phyloP scores from a whole-genome alignment of 2,888 invertebrate species.

The Fissipunctia ypsillon region DNA sequence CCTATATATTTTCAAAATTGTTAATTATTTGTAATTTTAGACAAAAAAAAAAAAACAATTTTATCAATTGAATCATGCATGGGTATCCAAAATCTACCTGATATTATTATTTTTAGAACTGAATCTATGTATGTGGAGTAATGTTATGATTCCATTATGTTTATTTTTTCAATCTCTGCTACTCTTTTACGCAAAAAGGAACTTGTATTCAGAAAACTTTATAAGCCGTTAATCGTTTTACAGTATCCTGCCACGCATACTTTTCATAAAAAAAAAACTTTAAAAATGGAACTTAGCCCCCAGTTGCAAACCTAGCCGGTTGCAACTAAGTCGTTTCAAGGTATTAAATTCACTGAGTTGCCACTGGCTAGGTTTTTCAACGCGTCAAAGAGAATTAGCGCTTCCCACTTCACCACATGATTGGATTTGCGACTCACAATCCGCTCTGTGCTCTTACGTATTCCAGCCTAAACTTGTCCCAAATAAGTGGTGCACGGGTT shows the following conservation, averaged over 20 bases:
- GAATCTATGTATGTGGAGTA: too few species aligned
- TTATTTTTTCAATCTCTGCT: too few species aligned
- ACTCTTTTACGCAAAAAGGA: neutral
- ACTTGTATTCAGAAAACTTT: neutral
- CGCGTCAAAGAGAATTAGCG: slow-evolving; percentile 45
- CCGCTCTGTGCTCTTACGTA: slow-evolving; percentile 31
- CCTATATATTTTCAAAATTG: neutral
- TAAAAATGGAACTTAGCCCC: neutral
- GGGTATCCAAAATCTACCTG: too few species aligned
- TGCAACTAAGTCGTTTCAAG: too few species aligned
- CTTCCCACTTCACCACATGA: slow-evolving; percentile 40
- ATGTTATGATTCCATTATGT: too few species aligned
- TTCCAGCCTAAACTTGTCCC: slow-evolving; percentile 20
- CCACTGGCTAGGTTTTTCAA: slow-evolving; percentile 27
- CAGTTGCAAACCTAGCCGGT: neutral
- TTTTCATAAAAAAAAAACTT: neutral
- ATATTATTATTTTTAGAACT: too few species aligned
- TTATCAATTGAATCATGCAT: neutral
- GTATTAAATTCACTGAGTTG: slow-evolving; percentile 20
- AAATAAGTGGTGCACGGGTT: slow-evolving; percentile 48
- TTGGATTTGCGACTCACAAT: slow-evolving; percentile 50
- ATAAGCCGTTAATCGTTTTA: too few species aligned
- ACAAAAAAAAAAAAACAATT: too few species aligned
- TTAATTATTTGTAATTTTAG: too few species aligned
- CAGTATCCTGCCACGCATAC: too few species aligned